phyloP scores from a whole-genome alignment of 2,888 invertebrate species.

The Drosophila kokeensis region DNA sequence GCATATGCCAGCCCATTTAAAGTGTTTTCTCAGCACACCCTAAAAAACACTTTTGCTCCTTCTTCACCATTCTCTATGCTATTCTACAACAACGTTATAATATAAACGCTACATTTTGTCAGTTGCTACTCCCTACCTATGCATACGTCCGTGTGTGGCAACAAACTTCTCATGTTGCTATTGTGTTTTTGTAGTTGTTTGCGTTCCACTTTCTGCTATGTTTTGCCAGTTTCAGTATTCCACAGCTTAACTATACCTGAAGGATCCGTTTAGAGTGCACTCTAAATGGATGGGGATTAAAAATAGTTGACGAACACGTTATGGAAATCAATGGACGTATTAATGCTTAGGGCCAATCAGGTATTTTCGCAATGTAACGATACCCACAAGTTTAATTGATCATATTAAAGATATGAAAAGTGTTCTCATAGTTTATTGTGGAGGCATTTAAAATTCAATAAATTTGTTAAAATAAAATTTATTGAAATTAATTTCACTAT shows the following conservation, averaged over 20 bases:
- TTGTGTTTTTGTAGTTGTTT: slow-evolving; percentile 28
- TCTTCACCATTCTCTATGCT: background rate
- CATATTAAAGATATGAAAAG: background rate
- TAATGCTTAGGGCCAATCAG: background rate
- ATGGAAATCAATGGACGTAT: slow-evolving; percentile 15
- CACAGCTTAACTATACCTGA: slow-evolving; percentile 20
- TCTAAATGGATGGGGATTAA: slow-evolving; percentile 9
- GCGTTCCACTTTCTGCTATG: slow-evolving; percentile 27
- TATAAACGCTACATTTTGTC: slow-evolving; percentile 65
- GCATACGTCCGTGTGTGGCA: slow-evolving; percentile 9
- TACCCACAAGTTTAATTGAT: background rate
- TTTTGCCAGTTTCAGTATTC: slow-evolving; percentile 25
- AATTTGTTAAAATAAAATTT: background rate
- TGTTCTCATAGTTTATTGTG: background rate
- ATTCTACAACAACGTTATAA: slow-evolving; percentile 57
- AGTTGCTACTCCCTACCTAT: slow-evolving; percentile 29
- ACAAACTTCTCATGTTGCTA: slow-evolving; percentile 20
- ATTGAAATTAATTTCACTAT: background rate
- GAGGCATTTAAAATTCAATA: background rate
- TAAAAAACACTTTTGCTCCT: slow-evolving; percentile 23
- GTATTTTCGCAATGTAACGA: background rate
- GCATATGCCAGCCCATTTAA: slow-evolving; percentile 32
- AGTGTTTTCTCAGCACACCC: slow-evolving; percentile 30
- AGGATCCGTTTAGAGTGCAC: slow-evolving; percentile 21
- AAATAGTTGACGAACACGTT: slow-evolving; percentile 26